Percentiles rank a stretch among this genome's conserved stretches.
Conservation (phyloP, 2,797 vertebrate genomes). For the Ceyx erithaca region DNA sequence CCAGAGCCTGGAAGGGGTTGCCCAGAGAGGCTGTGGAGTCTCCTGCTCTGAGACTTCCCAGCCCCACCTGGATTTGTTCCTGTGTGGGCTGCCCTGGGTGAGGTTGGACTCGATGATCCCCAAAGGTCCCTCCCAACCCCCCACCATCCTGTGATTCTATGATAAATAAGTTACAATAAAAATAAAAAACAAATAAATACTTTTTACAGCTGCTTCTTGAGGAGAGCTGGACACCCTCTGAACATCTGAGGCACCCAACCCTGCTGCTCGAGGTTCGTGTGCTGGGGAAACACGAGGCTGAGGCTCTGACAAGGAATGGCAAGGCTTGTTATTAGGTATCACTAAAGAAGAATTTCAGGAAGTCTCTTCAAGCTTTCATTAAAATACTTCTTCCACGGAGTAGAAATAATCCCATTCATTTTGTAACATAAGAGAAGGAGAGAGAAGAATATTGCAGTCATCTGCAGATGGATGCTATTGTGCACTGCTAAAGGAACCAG, state of each 20-base stretch:
- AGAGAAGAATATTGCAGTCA: neutral
- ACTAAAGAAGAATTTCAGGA: neutral
- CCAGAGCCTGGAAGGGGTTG: no score
- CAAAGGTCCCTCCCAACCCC: no score
- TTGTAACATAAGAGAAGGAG: neutral
- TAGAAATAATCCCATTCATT: neutral
- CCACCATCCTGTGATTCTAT: no score
- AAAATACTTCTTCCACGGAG: neutral
- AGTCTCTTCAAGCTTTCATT: neutral
- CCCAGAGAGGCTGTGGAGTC: no score
- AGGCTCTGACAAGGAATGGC: neutral
- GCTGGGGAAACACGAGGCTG: neutral
- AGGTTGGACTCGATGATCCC: no score
- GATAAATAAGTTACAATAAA: neutral
- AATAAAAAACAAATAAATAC: neutral
- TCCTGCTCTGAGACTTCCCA: no score
- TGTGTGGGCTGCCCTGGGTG: no score
- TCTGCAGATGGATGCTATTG: neutral
- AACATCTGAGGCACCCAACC: neutral
- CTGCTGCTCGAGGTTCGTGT: neutral
- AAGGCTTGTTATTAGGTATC: neutral
- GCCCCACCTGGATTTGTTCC: no score
- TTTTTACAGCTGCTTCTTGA: neutral
- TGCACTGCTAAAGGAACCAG: neutral
- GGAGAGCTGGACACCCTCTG: neutral